Evolutionary conservation across 2,113 vertebrate species (phyloP), one percentile per base, ranked within the genome.

Genomic region (Dipodomys spectabilis): DNA sequence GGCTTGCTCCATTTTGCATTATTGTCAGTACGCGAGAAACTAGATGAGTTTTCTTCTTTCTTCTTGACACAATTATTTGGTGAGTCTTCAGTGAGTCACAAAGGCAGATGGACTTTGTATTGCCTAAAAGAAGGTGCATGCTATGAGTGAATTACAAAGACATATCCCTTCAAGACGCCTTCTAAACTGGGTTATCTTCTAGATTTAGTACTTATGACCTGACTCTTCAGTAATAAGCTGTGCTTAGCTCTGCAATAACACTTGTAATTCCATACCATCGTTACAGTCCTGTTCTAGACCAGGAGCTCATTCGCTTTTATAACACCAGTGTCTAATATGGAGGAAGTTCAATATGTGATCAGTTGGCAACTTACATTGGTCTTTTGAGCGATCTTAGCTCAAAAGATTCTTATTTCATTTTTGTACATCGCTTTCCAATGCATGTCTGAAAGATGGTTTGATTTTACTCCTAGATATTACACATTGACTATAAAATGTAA

Each of bases 251-350:
- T 84, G 22, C 7, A 13, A 7, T 8, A 77, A n/a, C n/a, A 4
- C 23, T 28, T 35, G 0, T 16, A 3, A 27, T n/a, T 5, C 7
- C 32, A 2, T 10, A 8, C 7, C 16, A 4, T 30, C 28, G 28
- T 27, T 83, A 7, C 1, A 3, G 28, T 75, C 32, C 11, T 73
- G 0, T 44, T 69, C 20, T 23, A 69, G n/a, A 62, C 11, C 2
- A 6, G 9, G 9, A 77, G 10, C 25, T 27, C 25, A 28, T 12
- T 65, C 2, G 62, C 8, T 7, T 78, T 39, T 4, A 10, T 49
- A 16, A 69, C 4, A 62, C 45, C 6, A 81, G 3, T 91, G 32
- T 19, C 7, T 81, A 72, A 65, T 27, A 8, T 1, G 32, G n/a
- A 69, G n/a, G 18, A 81, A 49, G 2, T 67, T 74, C 53, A 78